Conservation (phyloP, 30 jellyfish, hydroid and myxozoan species). For the Haliclystus octoradiatus region DNA sequence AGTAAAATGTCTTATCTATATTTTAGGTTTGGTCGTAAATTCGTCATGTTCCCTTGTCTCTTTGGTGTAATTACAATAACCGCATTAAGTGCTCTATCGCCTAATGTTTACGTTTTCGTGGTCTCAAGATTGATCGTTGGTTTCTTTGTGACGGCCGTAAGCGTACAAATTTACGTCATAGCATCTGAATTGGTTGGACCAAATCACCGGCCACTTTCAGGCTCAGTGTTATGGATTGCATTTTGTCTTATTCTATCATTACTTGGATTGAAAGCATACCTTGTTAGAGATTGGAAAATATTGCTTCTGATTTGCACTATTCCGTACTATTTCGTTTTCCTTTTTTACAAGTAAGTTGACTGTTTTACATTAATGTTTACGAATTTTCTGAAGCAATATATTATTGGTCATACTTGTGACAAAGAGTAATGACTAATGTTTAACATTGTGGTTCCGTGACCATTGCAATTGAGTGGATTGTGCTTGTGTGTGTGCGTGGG, state of each 20-base stretch:
- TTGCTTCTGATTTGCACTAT: slow-evolving; percentile 47
- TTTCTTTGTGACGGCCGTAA: slow-evolving; percentile 53
- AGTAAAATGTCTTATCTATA: neutral
- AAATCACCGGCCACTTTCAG: slow-evolving; percentile 75
- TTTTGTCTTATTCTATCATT: slow-evolving; percentile 35
- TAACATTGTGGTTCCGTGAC: no score
- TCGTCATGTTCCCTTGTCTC: slow-evolving; percentile 37
- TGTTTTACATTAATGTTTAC: no score
- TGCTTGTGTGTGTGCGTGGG: no score
- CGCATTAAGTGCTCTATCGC: slow-evolving; percentile 41
- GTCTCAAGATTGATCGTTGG: slow-evolving; percentile 44
- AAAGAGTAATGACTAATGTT: no score
- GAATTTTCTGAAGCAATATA: no score
- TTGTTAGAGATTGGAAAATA: slow-evolving; percentile 65
- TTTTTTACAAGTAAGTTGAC: slow-evolving; percentile 39
- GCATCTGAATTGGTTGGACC: slow-evolving; percentile 68
- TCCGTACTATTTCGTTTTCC: slow-evolving; percentile 47
- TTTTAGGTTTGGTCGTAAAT: slow-evolving; percentile 59
- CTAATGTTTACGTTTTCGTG: slow-evolving; percentile 39
- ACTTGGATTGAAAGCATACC: slow-evolving; percentile 67
- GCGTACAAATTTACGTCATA: slow-evolving; percentile 48
- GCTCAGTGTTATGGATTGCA: slow-evolving; percentile 45
- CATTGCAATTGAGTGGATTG: no score
- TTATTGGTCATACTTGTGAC: no score
- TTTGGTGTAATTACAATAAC: slow-evolving; percentile 22